Conservation (phyloP, 1,140 invertebrate species). For the Achatina immaculata region DNA sequence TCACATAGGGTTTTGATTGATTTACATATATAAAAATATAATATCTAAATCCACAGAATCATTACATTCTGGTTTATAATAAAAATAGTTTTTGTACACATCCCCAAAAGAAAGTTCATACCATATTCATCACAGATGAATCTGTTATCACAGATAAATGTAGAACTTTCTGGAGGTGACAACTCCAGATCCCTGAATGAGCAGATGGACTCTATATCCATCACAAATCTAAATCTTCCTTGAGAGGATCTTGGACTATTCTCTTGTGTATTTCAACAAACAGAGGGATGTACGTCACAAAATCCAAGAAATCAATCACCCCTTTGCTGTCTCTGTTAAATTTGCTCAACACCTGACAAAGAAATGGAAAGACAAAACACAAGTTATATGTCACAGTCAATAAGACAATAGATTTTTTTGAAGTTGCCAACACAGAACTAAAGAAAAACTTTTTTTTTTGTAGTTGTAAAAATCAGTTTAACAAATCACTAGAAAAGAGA, state of each 20-base stretch:
- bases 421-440: neutral
- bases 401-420: neutral
- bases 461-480: neutral
- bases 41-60: no score
- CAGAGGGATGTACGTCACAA: conserved; percentile 69
- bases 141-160: no score
- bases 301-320: conserved; percentile 69
- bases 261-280: conserved; percentile 70
- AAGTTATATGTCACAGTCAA: neutral
- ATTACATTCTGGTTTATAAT: no score
- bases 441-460: neutral
- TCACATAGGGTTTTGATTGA: no score
- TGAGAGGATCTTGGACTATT: conserved; percentile 66
- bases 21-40: no score
- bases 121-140: no score
- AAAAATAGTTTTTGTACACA: no score
- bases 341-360: conserved; percentile 66
- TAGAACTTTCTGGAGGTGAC: no score
- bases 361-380: neutral
- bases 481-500: no score
- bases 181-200: no score
- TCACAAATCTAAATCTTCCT: conserved; percentile 50
- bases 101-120: no score
- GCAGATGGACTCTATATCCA: no score
- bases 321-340: conserved; percentile 67